phyloP scores from a whole-genome alignment of 2,888 invertebrate genomes.

The Drosophila ezoana region DNA sequence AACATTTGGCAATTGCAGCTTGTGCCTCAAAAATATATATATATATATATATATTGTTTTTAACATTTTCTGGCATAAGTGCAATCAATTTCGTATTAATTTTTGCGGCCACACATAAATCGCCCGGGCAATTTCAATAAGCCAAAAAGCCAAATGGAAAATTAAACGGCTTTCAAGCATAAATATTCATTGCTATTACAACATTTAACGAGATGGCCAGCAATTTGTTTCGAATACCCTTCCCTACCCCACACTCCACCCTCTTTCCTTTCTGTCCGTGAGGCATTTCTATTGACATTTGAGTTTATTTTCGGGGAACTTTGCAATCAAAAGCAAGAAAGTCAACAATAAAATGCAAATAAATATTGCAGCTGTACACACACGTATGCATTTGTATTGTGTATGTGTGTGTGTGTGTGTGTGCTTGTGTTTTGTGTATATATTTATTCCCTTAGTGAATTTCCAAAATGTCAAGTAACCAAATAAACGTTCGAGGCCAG shows the following conservation, averaged over 20 bases:
- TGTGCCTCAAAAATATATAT: conserved; percentile 13
- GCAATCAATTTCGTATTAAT: conserved; percentile 77
- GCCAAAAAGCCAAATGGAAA: conserved; percentile 68
- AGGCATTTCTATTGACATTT: conserved; percentile 40
- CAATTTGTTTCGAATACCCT: conserved; percentile 36
- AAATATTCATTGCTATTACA: conserved; percentile 77
- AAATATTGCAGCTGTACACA: conserved; percentile 56
- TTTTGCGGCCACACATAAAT: conserved; percentile 65
- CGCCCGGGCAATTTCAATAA: conserved; percentile 68
- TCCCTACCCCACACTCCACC: neutral
- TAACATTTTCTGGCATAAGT: conserved; percentile 40
- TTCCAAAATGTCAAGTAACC: conserved; percentile 73
- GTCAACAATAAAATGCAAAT: conserved; percentile 71
- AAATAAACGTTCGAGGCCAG: conserved; percentile 69
- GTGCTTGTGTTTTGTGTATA: conserved; percentile 22
- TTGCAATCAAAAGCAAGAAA: conserved; percentile 69
- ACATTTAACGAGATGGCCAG: conserved; percentile 58
- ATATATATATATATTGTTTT: conserved; percentile 31
- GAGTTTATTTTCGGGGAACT: conserved; percentile 40
- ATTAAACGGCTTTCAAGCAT: conserved; percentile 70
- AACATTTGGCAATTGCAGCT: conserved; percentile 49
- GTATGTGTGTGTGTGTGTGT: conserved; percentile 5
- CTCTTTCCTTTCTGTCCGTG: neutral
- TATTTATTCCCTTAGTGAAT: conserved; percentile 53
- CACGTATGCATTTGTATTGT: conserved; percentile 3